Base-by-base conservation (phyloP, 2,797 vertebrate genomes). In the Sphaeramia orbicularis region DNA sequence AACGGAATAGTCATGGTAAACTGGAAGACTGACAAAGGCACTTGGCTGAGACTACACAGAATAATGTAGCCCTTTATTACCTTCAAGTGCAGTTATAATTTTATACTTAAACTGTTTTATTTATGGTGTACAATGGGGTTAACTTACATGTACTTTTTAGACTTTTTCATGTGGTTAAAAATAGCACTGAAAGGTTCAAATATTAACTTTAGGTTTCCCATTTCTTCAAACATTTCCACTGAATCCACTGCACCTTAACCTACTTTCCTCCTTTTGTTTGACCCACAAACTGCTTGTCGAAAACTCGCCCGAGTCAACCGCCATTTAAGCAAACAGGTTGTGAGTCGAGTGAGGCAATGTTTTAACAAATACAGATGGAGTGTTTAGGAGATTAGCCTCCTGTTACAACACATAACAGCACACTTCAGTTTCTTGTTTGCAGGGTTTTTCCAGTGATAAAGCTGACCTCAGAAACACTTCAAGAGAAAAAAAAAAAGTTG, bases 351-450 rank as follows among this genome's bases (percentile, higher is more conserved):
- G 81, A 86, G 66, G 79, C 81, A 86, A 74, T 60, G 84, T 72
- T 87, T 92, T 72, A 83, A 81, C 86, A 87, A 87, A 90, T 84
- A 91, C 80, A 79, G 70, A 85, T 84, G 79, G 78, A 84, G 76
- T 76, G 88, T 88, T 88, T 54, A 52, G 71, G 70, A 87, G 87
- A 93, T 89, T 88, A 93, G 71, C 78, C 74, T 87, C 82, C 81
- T 81, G 87, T 89, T 89, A 83, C 86, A 64, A 84, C 87, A 86
- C 81, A 79, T 61, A 43, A 74, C 77, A 62, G 66, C 71, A 24
- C 78, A 76, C 83, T 88, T 83, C 50, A 74, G 73, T 53, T 65
- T 79, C 60, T 36, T 88, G 87, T 90, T 86, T 87, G 80, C 79
- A 36, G 55, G 81, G 62, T 63, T 86, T 84, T 82, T 67, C 35